Conservation (phyloP, 1,140 invertebrate genomes). For the Periplaneta americana region DNA sequence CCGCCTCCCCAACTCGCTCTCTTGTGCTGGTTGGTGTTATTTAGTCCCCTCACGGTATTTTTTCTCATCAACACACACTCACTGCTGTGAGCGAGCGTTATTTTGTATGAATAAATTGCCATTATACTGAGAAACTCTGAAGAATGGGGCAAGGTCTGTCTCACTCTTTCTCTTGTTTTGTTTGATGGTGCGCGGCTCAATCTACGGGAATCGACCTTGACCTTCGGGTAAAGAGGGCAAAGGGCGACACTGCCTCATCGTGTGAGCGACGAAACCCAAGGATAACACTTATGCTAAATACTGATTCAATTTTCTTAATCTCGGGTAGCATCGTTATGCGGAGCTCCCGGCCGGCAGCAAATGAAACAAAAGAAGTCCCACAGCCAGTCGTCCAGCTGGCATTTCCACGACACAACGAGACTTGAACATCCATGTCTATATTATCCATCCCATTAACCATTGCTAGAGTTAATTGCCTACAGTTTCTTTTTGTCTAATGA, state of each 20-base stretch:
- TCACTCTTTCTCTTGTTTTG: neutral
- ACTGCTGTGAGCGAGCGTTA: neutral
- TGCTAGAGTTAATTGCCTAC: too few species aligned
- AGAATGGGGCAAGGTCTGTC: conserved; percentile 3
- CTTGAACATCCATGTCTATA: too few species aligned
- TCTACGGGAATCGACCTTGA: conserved; percentile 6
- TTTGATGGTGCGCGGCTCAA: neutral
- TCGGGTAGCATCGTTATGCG: neutral
- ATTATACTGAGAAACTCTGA: neutral
- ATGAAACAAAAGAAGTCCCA: too few species aligned
- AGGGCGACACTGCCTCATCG: neutral
- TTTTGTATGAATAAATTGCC: neutral
- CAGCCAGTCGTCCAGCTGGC: too few species aligned
- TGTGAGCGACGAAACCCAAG: neutral
- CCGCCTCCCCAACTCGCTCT: too few species aligned
- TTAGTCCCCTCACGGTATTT: neutral
- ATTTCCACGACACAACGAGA: too few species aligned
- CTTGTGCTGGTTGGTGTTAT: neutral
- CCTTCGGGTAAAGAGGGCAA: neutral
- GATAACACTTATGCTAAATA: neutral
- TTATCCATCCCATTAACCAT: too few species aligned
- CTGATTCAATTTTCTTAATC: neutral
- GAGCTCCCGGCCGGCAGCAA: neutral
- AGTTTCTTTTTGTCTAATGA: too few species aligned
- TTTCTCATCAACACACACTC: neutral